A percentile compares a stretch with the other conserved stretches of the same genome.
Evolutionary conservation across 2,888 invertebrate species (phyloP).

Genomic region (Leucoptera coffeella): DNA sequence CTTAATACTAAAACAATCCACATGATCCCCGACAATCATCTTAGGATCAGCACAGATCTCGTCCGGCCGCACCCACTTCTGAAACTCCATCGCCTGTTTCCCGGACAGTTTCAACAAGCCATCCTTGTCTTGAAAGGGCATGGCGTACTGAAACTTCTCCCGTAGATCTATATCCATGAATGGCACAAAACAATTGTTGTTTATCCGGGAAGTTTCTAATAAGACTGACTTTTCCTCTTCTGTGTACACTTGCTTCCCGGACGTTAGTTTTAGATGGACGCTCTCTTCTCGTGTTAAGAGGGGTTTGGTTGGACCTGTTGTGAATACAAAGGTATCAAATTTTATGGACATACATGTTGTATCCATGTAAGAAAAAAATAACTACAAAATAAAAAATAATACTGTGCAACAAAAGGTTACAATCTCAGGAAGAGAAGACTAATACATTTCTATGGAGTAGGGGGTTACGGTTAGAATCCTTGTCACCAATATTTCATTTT

Average conservation of each 20-base stretch:
- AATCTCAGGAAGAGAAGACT: background rate
- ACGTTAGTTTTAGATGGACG: conserved; percentile 58
- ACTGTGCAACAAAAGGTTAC: background rate
- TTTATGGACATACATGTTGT: background rate
- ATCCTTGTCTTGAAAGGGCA: conserved; percentile 75
- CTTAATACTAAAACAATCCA: conserved; percentile 84
- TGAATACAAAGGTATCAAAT: background rate
- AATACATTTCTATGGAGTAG: background rate
- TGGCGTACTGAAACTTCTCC: conserved; percentile 72
- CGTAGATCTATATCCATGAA: conserved; percentile 83
- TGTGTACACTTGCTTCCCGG: conserved; percentile 61
- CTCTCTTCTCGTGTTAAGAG: conserved; percentile 58
- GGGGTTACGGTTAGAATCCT: too few relatives aligned
- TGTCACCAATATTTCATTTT: too few relatives aligned
- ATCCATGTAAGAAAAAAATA: background rate
- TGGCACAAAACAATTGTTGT: conserved; percentile 84
- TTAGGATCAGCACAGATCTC: conserved; percentile 75
- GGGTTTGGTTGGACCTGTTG: conserved; percentile 17
- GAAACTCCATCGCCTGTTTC: conserved; percentile 73
- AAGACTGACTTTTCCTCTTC: conserved; percentile 82
- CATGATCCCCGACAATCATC: conserved; percentile 62
- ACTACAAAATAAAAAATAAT: background rate
- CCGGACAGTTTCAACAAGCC: conserved; percentile 75
- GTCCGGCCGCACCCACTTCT: conserved; percentile 74
- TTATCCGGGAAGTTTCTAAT: conserved; percentile 76